These are phyloP conservation scores for Pseudomyrmex gracilis DNA, from an alignment of 1,140 invertebrate species.

Conservation along the genomic window DNA sequence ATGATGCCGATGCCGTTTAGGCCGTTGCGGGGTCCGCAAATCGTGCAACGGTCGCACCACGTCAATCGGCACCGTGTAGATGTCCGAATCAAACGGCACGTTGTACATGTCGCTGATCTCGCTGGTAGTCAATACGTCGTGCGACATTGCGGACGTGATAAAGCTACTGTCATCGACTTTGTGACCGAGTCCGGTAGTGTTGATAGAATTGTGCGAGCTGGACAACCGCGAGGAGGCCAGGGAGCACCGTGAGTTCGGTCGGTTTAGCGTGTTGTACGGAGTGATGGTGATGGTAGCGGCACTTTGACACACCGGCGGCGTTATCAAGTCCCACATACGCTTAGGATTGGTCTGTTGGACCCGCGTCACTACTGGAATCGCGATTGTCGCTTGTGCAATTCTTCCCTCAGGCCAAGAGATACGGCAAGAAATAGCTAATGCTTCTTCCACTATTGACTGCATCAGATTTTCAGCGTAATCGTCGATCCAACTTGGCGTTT, in stretches of 20 bases:
- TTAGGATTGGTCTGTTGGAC: constrained; percentile 78
- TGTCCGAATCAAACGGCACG: constrained; percentile 94
- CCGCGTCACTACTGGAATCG: constrained; percentile 60
- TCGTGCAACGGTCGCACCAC: constrained; percentile 88
- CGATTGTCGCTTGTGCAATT: constrained; percentile 68
- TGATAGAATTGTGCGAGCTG: constrained; percentile 92
- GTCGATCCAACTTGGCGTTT: constrained; percentile 77
- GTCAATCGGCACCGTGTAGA: constrained; percentile 94
- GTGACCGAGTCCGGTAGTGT: constrained; percentile 88
- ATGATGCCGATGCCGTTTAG: constrained; percentile 87
- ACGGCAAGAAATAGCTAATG: constrained; percentile 80
- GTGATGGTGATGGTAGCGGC: constrained; percentile 82
- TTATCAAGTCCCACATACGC: constrained; percentile 88
- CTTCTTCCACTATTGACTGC: constrained; percentile 80
- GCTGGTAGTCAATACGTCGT: constrained; percentile 90
- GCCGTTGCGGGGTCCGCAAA: constrained; percentile 84
- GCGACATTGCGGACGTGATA: constrained; percentile 94
- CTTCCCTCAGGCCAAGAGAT: constrained; percentile 83
- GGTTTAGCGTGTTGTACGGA: constrained; percentile 85
- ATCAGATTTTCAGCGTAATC: constrained; percentile 80
- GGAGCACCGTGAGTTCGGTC: constrained; percentile 90
- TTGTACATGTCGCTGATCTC: constrained; percentile 94
- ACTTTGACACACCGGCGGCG: constrained; percentile 87
- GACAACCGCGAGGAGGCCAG: constrained; percentile 90
- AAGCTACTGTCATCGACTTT: constrained; percentile 93